Evolutionary conservation across 1,140 invertebrate genomes (phyloP), one percentile per base, ranked within the genome.

Genomic region (Drosophila fuyamai): DNA sequence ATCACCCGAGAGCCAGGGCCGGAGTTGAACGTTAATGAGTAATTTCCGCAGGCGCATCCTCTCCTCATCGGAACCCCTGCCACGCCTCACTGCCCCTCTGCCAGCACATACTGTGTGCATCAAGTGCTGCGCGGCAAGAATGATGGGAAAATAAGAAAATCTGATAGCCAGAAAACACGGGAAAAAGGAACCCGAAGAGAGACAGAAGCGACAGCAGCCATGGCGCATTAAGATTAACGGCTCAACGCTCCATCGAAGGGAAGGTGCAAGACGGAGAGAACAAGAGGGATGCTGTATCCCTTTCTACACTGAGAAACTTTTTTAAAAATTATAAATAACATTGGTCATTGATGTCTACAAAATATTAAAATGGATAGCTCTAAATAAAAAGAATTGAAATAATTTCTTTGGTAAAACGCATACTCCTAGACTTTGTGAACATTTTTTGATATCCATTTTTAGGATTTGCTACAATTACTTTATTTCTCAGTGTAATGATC

Each of bases 181-280:
- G 41, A 38, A 47, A 23, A 66, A 65, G 65, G 46, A 66, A 54
- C 46, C 29, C 18, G 29, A 50, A 59, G 71, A 84, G 66, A 83
- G 76, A 85, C 83, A 86, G 83, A 86, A 88, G 83, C 83, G 83
- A 83, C 83, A 86, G 83, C 83, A 81, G 83, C 83, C 83, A 86
- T 43, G 84, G 79, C 83, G 79, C 76, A 88, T 88, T 89, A 88
- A 88, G 84, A 88, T 86, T 86, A 86, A 86, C 83, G 83, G 79
- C 82, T 85, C 62, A 76, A 68, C 50, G 54, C 47, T 60, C 61
- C 29, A 74, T 56, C 32, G 58, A 10, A 35, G 68, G 40, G 13
- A 75, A 76, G 73, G 54, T 72, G 67, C 54, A 57, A 71, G 54
- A 58, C 43, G 36, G 53, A 40, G 12, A 73, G 4, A 43, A 54